Base-by-base conservation (phyloP, 2,888 invertebrate species). In the Ceramica pisi region DNA sequence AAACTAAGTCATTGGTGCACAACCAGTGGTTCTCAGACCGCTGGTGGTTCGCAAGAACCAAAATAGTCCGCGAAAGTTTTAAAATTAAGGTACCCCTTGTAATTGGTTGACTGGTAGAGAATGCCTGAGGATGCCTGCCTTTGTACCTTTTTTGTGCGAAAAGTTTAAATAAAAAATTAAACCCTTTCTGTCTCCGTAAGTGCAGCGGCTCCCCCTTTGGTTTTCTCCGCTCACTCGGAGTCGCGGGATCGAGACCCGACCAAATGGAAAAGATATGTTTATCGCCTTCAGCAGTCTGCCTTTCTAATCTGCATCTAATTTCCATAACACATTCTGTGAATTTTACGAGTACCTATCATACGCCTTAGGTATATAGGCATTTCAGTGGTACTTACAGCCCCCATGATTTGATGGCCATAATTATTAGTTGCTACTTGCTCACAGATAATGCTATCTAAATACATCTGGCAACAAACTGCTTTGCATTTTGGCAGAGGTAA, bases 321-420 rank as follows among this genome's bases (percentile, higher is more conserved):
- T n/a, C 14, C n/a, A 7, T 31, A 31, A 35, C 4, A 5, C 46
- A 53, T 19, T 53, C 6, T 53, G 19, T 53, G 14, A 38, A 46
- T 35, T 9, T 23, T 26, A 16, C 14, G 41, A 14, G 41, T 41
- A 61, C 55, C 26, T 19, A 14, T n/a, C n/a, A n/a, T n/a, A n/a
- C n/a, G n/a, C n/a, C n/a, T n/a, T n/a, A n/a, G n/a, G n/a, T n/a
- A n/a, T n/a, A n/a, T n/a, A 21, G n/a, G 35, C 16, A 44, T 48
- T 44, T 50, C 41, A 35, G 19, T 56, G 21, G 56, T 67, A n/a
- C n/a, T n/a, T n/a, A 64, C 2, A 21, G 6, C 57, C 57, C 57
- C 26, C 64, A 64, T 73, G 55, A 48, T 53, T 57, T 51, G 23
- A 53, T 23, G 51, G 46, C 31, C 46, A n/a, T n/a, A 48, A 53